Evolutionary conservation across 2,888 invertebrate genomes (phyloP).

Genomic region (Apodemia zela): DNA sequence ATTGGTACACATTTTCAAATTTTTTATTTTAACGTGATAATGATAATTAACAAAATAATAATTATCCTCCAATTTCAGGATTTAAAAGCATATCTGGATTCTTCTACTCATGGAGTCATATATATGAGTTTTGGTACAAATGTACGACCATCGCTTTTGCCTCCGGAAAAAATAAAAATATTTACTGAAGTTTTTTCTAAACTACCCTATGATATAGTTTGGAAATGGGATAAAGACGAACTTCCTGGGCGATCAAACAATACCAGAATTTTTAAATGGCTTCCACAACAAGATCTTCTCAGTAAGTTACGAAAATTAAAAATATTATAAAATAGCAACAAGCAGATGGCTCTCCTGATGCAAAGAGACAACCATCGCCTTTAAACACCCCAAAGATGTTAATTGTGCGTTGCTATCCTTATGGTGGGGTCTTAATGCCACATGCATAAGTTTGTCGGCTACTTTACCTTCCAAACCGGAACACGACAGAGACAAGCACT

Average conservation of each 20-base stretch:
- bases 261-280: slow-evolving; percentile 49
- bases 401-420: too few relatives aligned
- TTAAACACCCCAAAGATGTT: too few relatives aligned
- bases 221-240: slow-evolving; percentile 50
- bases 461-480: too few relatives aligned
- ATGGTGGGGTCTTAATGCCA: too few relatives aligned
- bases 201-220: slow-evolving; percentile 50
- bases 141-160: slow-evolving; percentile 37
- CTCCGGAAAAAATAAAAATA: slow-evolving; percentile 36
- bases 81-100: slow-evolving; percentile 42
- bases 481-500: too few relatives aligned
- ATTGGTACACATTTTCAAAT: too few relatives aligned
- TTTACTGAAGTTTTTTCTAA: slow-evolving; percentile 44
- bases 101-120: slow-evolving; percentile 46
- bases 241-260: slow-evolving; percentile 40
- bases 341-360: too few relatives aligned
- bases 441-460: too few relatives aligned
- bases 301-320: slow-evolving; percentile 36
- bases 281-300: slow-evolving; percentile 52
- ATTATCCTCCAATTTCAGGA: slow-evolving; percentile 35
- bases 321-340: too few relatives aligned
- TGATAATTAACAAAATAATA: too few relatives aligned
- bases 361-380: too few relatives aligned
- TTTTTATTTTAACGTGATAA: too few relatives aligned
- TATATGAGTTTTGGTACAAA: slow-evolving; percentile 54